phyloP scores from a whole-genome alignment of 2,888 invertebrate species.

The Panzeria rudis region DNA sequence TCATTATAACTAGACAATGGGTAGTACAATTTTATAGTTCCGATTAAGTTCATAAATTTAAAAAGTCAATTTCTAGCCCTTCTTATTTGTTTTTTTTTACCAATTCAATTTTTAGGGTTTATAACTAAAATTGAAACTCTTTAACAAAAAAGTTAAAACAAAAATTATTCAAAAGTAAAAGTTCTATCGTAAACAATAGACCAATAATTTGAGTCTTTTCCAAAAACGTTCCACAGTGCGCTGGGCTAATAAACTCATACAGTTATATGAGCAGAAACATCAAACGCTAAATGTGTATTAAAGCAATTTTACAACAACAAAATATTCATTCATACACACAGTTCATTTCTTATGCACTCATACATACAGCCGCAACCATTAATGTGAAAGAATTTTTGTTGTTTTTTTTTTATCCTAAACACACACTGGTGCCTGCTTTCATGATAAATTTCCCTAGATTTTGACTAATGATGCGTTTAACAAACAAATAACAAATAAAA shows the following conservation, averaged over 20 bases:
- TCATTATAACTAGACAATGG: too few relatives aligned
- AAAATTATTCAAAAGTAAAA: too few relatives aligned
- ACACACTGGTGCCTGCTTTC: conserved; percentile 1
- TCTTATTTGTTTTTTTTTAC: too few relatives aligned
- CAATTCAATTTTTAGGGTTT: too few relatives aligned
- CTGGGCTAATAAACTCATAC: background rate
- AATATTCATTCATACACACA: background rate
- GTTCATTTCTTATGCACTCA: background rate
- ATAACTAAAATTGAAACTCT: too few relatives aligned
- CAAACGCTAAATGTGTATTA: background rate
- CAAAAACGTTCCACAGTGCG: background rate
- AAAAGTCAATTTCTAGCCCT: too few relatives aligned
- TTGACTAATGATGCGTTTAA: conserved; percentile 45
- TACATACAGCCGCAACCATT: background rate
- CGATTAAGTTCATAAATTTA: too few relatives aligned
- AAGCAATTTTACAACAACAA: background rate
- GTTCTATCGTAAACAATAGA: too few relatives aligned
- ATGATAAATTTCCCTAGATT: background rate
- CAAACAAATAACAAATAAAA: background rate
- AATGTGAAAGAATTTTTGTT: background rate
- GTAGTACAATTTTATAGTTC: too few relatives aligned
- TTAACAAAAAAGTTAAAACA: too few relatives aligned
- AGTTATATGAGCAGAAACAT: background rate
- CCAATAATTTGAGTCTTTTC: too few relatives aligned
- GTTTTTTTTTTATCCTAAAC: background rate